Percentiles rank a stretch among this genome's conserved stretches.
Conservation (phyloP, 2,797 vertebrate species). For the Centropyge bicolor region DNA sequence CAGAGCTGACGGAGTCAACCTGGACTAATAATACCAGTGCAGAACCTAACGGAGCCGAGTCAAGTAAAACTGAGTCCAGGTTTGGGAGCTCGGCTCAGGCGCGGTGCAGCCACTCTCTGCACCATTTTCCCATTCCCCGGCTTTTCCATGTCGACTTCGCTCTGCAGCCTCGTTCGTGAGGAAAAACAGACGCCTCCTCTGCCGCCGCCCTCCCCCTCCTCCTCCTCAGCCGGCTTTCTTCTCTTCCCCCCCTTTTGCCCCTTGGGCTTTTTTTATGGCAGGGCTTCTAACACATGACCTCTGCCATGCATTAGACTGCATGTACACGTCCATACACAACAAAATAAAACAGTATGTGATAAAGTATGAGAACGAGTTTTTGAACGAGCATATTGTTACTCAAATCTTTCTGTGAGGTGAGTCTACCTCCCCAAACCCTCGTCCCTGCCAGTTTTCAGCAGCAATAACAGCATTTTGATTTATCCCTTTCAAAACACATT, state of each 20-base stretch:
- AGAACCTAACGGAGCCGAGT: not conserved
- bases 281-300: slow-evolving; percentile 81
- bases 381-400: slow-evolving; percentile 7
- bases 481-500: slow-evolving; percentile 65
- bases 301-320: slow-evolving; percentile 74
- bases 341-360: slow-evolving; percentile 57
- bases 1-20: not conserved
- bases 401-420: slow-evolving; percentile 18
- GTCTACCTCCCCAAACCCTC: slow-evolving; percentile 35
- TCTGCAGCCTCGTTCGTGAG: slow-evolving; percentile 74
- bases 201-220: slow-evolving; percentile 52
- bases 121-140: slow-evolving; percentile 79
- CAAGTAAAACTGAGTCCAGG: slow-evolving; percentile 23
- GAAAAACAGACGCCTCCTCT: slow-evolving; percentile 83
- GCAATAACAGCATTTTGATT: slow-evolving; percentile 65
- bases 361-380: not conserved
- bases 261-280: slow-evolving; percentile 71
- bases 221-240: slow-evolving; percentile 47
- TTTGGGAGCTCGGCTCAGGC: slow-evolving; percentile 52
- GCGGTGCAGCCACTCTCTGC: slow-evolving; percentile 62
- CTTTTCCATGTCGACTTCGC: slow-evolving; percentile 79
- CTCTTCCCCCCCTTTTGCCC: slow-evolving; percentile 57
- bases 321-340: slow-evolving; percentile 57
- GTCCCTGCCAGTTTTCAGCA: slow-evolving; percentile 38
- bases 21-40: not conserved